phyloP scores from a whole-genome alignment of 2,888 invertebrate genomes.

The Nemotelus pantherinus region DNA sequence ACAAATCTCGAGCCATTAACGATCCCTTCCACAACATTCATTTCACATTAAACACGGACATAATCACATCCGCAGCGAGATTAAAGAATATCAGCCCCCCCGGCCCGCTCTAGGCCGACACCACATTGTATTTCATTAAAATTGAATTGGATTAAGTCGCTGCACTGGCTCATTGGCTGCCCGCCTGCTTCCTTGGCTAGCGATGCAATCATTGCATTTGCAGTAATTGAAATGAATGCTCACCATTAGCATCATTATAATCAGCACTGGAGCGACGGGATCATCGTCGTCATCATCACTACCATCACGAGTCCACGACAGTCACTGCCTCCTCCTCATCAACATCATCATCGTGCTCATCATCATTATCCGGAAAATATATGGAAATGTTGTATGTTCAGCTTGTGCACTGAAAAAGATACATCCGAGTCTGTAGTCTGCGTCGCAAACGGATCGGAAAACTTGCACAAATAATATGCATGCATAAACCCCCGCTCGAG shows the following conservation, averaged over 20 bases:
- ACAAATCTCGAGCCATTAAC: neutral
- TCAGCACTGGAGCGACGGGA: neutral
- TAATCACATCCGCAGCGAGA: constrained; percentile 6
- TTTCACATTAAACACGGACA: neutral
- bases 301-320: neutral
- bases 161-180: neutral
- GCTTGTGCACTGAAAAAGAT: neutral
- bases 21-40: neutral
- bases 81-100: neutral
- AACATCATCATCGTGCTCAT: constrained; percentile 22
- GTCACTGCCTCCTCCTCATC: constrained; percentile 12
- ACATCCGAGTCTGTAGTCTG: neutral
- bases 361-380: constrained; percentile 27
- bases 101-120: neutral
- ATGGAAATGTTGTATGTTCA: neutral
- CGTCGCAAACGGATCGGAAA: neutral
- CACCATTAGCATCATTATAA: constrained; percentile 29
- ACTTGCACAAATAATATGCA: neutral
- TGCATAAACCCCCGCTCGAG: neutral
- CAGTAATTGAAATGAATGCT: constrained; percentile 33
- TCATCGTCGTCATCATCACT: neutral
- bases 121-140: neutral
- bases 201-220: constrained; percentile 23
- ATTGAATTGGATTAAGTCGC: neutral
- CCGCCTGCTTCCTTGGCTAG: too few species aligned